A percentile compares a stretch with the other conserved stretches of the same genome.
Conservation (phyloP, 2,113 vertebrate genomes). For the Tringa solitaria region DNA sequence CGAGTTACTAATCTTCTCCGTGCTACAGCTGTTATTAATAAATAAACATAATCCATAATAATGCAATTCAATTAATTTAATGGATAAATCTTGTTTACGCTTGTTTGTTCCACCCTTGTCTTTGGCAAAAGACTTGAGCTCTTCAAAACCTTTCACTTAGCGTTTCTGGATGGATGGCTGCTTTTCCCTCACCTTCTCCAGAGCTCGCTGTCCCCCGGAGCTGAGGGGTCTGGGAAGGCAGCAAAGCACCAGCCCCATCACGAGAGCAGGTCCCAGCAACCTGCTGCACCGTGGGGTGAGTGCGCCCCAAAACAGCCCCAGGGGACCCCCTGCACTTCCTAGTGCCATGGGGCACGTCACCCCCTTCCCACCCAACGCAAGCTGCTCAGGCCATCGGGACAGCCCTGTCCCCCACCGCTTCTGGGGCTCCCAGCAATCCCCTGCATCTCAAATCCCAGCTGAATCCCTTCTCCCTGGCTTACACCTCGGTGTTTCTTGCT, state of each 20-base stretch:
- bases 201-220: not conserved
- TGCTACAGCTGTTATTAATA: conserved; percentile 22
- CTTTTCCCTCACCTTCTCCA: not conserved
- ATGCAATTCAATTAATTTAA: conserved; percentile 44
- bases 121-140: not conserved
- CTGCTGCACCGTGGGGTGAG: not conserved
- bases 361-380: not conserved
- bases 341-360: not conserved
- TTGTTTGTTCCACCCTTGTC: not conserved
- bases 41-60: conserved; percentile 41
- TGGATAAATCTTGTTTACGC: conserved; percentile 35
- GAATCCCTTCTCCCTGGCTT: not conserved
- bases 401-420: not conserved
- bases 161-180: not conserved
- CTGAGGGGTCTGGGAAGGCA: not conserved
- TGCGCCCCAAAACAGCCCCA: not conserved
- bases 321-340: not conserved
- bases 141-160: not conserved
- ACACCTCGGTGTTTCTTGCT: not conserved
- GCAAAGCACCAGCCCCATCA: not conserved
- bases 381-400: not conserved
- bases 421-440: not conserved
- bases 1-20: not conserved
- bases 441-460: not conserved
- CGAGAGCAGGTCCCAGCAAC: rapidly evolving